phyloP scores from a whole-genome alignment of 2,113 vertebrate species.

The Rafetus swinhoei region DNA sequence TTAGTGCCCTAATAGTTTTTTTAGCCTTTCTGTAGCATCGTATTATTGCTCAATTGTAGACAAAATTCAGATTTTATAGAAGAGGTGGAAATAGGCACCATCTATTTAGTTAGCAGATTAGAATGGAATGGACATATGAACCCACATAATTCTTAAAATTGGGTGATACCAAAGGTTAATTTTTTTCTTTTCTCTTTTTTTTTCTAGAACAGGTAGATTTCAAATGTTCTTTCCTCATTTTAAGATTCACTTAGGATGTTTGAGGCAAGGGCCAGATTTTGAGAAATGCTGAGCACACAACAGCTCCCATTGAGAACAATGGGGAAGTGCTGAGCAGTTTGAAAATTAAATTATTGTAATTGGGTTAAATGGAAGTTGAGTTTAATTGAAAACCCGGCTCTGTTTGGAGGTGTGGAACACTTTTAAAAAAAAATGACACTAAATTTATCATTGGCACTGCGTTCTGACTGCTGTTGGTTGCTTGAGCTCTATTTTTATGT shows the following conservation, averaged over 20 bases:
- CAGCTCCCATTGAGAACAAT: fast-evolving
- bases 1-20: too few species aligned
- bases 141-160: background rate
- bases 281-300: background rate
- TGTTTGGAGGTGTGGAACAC: background rate
- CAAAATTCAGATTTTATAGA: background rate
- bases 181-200: background rate
- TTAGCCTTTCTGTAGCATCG: background rate
- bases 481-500: background rate
- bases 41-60: background rate
- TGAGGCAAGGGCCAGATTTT: background rate
- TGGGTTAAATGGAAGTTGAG: background rate
- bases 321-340: background rate
- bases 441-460: background rate
- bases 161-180: fast-evolving
- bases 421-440: fast-evolving
- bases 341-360: background rate
- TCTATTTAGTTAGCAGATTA: background rate
- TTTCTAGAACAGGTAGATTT: background rate
- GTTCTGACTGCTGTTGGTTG: constrained; percentile 7
- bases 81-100: background rate
- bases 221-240: fast-evolving
- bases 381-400: background rate
- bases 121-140: background rate
- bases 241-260: background rate